phyloP scores from a whole-genome alignment of 2,113 vertebrate species.

The Pongo abelii region DNA sequence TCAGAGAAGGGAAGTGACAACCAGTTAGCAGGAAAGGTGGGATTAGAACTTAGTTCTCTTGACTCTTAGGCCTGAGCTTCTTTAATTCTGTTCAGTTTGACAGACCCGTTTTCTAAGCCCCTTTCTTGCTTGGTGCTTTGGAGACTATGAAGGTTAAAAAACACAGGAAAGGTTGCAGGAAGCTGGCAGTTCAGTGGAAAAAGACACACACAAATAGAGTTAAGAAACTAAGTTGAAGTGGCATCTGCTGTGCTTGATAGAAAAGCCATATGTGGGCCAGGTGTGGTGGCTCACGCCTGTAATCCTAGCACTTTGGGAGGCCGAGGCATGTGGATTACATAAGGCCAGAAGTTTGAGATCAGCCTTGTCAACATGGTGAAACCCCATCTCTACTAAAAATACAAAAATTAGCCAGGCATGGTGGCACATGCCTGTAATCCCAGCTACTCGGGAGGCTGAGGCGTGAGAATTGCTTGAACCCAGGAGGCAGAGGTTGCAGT shows the following conservation, averaged over 20 bases:
- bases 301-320: no score
- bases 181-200: neutral
- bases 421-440: no score
- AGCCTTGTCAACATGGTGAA: no score
- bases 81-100: neutral
- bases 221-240: neutral
- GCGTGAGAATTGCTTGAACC: no score
- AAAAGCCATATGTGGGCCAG: neutral
- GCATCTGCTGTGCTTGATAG: neutral
- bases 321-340: no score
- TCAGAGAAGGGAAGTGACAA: neutral
- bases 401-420: no score
- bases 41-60: neutral
- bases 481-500: no score
- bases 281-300: no score
- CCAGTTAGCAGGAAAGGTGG: neutral
- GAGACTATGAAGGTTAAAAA: neutral
- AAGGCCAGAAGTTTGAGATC: no score
- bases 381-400: no score
- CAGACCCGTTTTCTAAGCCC: neutral
- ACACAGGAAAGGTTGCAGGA: neutral
- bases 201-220: neutral
- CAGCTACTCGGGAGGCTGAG: no score
- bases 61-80: neutral
- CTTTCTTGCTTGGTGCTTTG: neutral